A percentile compares a stretch with the other conserved stretches of the same genome.
Conservation (phyloP, 1,140 invertebrate species). For the Ceratina calcarata region DNA sequence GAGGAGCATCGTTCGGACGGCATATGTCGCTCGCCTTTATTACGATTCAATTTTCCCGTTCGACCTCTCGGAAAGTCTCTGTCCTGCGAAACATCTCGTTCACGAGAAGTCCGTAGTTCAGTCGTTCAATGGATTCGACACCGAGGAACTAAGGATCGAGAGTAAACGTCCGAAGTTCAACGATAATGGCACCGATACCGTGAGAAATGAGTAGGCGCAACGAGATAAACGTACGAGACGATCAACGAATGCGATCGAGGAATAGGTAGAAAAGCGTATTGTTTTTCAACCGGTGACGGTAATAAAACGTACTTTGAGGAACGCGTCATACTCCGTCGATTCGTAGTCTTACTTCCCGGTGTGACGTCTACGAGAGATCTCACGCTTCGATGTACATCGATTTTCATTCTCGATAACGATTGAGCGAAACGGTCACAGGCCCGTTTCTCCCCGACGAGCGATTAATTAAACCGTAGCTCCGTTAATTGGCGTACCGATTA, state of each 20-base stretch:
- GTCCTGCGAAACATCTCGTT: neutral
- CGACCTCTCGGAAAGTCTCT: no score
- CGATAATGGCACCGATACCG: conserved; percentile 1
- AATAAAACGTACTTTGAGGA: neutral
- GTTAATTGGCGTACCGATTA: conserved; percentile 49
- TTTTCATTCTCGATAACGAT: no score
- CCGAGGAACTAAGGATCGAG: conserved; percentile 21
- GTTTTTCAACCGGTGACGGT: no score
- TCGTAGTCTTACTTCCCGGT: no score
- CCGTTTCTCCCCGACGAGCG: neutral
- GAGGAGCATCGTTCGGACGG: no score
- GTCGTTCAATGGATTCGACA: conserved; percentile 24
- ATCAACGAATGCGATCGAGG: neutral
- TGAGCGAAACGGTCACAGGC: neutral
- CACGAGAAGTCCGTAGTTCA: neutral
- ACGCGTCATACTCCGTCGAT: neutral
- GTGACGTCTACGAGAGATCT: no score
- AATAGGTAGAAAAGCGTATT: neutral
- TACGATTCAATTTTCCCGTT: neutral
- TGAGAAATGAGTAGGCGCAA: neutral
- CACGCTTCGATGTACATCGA: no score
- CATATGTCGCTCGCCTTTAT: no score
- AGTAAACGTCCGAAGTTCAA: conserved; percentile 44
- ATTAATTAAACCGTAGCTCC: conserved; percentile 28
- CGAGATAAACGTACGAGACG: neutral